Conservation (phyloP, 2,797 vertebrate species). For the Perodicticus potto region DNA sequence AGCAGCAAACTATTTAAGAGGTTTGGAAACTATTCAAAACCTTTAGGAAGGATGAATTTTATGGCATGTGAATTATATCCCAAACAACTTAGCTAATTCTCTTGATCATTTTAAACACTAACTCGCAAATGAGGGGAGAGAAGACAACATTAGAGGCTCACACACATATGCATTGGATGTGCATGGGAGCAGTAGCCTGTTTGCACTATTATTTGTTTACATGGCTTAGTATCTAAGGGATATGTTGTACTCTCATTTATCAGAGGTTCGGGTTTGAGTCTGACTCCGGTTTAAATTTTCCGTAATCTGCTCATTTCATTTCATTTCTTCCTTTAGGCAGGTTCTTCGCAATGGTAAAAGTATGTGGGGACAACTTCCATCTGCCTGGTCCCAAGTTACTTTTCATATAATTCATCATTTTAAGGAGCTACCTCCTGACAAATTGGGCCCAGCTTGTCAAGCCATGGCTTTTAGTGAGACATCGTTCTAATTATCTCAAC, state of each 20-base stretch:
- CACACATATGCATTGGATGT: not conserved
- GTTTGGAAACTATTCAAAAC: not conserved
- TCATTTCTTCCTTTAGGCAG: conserved; percentile 51
- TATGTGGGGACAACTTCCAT: conserved; percentile 58
- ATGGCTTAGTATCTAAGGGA: conserved; percentile 64
- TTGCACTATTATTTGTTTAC: conserved; percentile 65
- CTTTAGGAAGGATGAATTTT: too few species aligned
- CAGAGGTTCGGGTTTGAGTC: conserved; percentile 15
- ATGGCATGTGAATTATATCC: not conserved
- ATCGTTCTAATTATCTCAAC: conserved; percentile 50
- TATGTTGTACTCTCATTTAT: conserved; percentile 58
- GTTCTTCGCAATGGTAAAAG: conserved; percentile 43
- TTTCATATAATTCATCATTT: conserved; percentile 71
- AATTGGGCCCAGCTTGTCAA: conserved; percentile 39
- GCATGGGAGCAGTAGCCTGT: not conserved
- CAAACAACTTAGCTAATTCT: conserved; percentile 67
- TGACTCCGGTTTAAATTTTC: conserved; percentile 69
- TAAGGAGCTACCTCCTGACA: conserved; percentile 43
- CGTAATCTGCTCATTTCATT: conserved; percentile 1
- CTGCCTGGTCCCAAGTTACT: conserved; percentile 48
- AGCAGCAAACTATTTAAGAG: conserved; percentile 42
- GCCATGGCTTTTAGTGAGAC: not conserved
- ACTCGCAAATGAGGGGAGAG: not conserved
- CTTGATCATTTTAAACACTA: conserved; percentile 65
- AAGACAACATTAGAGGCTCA: not conserved